phyloP scores from a whole-genome alignment of 1,140 invertebrate species.

The Bombus soroeensis region DNA sequence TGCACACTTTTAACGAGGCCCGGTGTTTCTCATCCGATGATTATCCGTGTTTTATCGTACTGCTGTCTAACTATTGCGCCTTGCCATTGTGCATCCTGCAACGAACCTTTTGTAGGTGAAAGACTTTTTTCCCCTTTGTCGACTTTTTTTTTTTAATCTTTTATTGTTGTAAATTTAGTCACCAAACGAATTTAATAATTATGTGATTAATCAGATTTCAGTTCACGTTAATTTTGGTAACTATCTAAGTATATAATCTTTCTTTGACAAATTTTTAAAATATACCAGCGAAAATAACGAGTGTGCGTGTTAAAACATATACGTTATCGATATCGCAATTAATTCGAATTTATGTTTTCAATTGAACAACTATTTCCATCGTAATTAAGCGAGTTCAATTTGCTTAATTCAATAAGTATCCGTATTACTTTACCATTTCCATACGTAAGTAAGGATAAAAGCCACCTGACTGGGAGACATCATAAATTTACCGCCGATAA shows the following conservation, averaged over 20 bases:
- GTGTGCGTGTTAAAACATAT: background rate
- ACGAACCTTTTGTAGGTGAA: background rate
- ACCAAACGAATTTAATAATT: too few species aligned
- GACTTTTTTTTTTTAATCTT: background rate
- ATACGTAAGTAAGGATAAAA: background rate
- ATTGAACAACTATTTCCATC: background rate
- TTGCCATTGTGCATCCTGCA: background rate
- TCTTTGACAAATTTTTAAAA: too few species aligned
- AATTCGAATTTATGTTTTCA: background rate
- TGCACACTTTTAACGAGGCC: slow-evolving; percentile 52
- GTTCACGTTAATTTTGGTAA: too few species aligned
- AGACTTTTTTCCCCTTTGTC: background rate
- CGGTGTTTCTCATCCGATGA: slow-evolving; percentile 11
- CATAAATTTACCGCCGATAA: slow-evolving; percentile 32
- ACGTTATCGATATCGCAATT: background rate
- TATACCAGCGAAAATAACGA: too few species aligned
- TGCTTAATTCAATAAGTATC: background rate
- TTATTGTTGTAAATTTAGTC: background rate
- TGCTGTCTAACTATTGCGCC: background rate
- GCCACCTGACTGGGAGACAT: slow-evolving; percentile 7
- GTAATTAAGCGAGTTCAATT: background rate
- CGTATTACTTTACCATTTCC: background rate
- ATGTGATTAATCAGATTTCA: too few species aligned
- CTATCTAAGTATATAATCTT: too few species aligned
- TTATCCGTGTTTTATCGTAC: background rate